These are phyloP conservation scores for Cryptophagus acutangulus DNA, from an alignment of 2,888 invertebrate species.

Conservation along the genomic window DNA sequence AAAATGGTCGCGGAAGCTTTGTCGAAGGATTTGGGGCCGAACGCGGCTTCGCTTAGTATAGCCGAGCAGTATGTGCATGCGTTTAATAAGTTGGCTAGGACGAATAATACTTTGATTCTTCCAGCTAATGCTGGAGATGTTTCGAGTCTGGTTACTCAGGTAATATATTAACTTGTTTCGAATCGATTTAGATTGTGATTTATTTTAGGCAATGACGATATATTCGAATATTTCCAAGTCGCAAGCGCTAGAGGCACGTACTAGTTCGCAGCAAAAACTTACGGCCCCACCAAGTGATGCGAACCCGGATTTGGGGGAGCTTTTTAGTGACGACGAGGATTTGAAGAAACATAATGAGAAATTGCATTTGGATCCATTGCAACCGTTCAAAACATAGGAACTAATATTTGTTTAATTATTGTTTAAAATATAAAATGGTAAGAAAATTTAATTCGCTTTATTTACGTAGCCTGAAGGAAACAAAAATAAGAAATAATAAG, in stretches of 20 bases:
- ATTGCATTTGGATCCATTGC: neutral
- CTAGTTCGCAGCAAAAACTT: conserved; percentile 1
- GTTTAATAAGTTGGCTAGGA: conserved; percentile 88
- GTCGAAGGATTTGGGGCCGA: conserved; percentile 58
- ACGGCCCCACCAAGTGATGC: conserved; percentile 5
- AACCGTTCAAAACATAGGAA: neutral
- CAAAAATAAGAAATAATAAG: neutral
- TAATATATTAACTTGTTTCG: conserved; percentile 36
- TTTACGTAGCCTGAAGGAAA: neutral
- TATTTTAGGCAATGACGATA: conserved; percentile 58
- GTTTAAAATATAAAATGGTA: too few species aligned
- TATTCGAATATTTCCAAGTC: conserved; percentile 54
- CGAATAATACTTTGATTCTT: conserved; percentile 89
- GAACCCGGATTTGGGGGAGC: conserved; percentile 41
- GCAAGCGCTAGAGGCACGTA: conserved; percentile 22
- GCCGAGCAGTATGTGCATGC: conserved; percentile 96
- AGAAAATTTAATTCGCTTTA: too few species aligned
- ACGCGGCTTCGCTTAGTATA: conserved; percentile 86
- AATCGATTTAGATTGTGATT: conserved; percentile 16
- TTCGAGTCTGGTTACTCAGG: conserved; percentile 74
- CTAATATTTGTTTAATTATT: too few species aligned
- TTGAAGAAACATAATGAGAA: conserved; percentile 27
- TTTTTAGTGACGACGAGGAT: conserved; percentile 47
- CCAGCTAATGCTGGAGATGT: conserved; percentile 86
- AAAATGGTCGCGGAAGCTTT: conserved; percentile 68